Evolutionary conservation across 1,140 invertebrate genomes (phyloP), one percentile per base, ranked within the genome.

Genomic region (Drosophila lacteicornis): DNA sequence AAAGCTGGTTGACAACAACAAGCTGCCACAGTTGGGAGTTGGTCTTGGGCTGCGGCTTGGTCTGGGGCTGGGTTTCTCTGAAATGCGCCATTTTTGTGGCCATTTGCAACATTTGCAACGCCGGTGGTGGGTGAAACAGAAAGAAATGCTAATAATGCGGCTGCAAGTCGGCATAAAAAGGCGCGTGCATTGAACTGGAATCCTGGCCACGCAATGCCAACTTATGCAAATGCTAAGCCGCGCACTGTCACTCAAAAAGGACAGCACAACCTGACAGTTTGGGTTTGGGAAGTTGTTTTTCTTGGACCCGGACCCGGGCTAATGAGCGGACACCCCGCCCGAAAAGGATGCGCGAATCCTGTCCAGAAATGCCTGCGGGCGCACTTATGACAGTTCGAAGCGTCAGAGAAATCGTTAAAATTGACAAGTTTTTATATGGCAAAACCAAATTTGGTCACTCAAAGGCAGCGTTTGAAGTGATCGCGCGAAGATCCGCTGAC

Each of bases 351-450:
- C 27, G 15, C 27, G 65, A 36, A 19, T 68, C 40, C 86, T 53
- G 59, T 43, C 58, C 66, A 62, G 65, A 85, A 77, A 88, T 88
- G 56, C 85, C 84, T 90, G 66, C 85, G 75, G 73, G 85, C 84
- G 85, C 84, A 88, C 84, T 91, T 91, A 86, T 91, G 90, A 91
- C 90, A 91, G 91, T 91, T 91, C 82, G 91, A 90, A 90, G 90
- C 90, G 90, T 91, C 90, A 91, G 90, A 69, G 80, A 91, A 91
- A 90, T 91, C 90, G 91, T 91, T 91, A 91, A 91, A 91, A 91
- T 91, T 91, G 90, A 91, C 90, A 91, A 91, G 82, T 91, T 91
- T 91, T 91, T 91, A 88, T 88, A 70, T 74, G 82, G 70, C 86
- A 85, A 56, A 71, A 57, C 86, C 85, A 90, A 90, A 90, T 91